A percentile compares a stretch with the other conserved stretches of the same genome.
phyloP scores from a whole-genome alignment of 2,797 vertebrate species.

The Pseudomugil tenellus region DNA sequence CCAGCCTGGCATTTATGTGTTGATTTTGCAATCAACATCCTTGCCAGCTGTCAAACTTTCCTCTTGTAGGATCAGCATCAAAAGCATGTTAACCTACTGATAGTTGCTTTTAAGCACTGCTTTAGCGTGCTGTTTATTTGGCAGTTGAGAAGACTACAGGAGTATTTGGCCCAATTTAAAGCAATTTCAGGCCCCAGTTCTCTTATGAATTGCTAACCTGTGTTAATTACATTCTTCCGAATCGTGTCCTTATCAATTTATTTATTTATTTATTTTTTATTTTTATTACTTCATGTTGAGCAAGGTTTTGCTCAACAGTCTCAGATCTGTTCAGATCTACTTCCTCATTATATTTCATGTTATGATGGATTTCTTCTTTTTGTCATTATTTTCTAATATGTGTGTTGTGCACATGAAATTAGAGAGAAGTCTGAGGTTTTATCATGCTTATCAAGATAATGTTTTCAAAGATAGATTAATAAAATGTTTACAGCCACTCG shows the following conservation, averaged over 20 bases:
- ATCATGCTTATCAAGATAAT: background rate
- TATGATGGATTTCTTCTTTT: background rate
- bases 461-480: background rate
- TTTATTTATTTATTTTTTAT: background rate
- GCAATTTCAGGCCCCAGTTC: background rate
- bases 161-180: background rate
- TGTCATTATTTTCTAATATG: background rate
- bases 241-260: background rate
- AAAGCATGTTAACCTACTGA: constrained; percentile 3
- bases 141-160: background rate
- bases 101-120: background rate
- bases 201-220: background rate
- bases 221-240: background rate
- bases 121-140: background rate
- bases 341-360: background rate
- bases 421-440: background rate
- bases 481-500: background rate
- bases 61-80: background rate
- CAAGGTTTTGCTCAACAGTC: background rate
- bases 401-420: background rate
- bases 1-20: background rate
- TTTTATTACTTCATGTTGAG: background rate
- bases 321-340: no score
- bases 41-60: background rate
- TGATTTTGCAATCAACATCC: background rate